Percentiles rank a stretch among this genome's conserved stretches.
Evolutionary conservation across 2,888 invertebrate genomes (phyloP).

Genomic region (Chymomyza caudatula): DNA sequence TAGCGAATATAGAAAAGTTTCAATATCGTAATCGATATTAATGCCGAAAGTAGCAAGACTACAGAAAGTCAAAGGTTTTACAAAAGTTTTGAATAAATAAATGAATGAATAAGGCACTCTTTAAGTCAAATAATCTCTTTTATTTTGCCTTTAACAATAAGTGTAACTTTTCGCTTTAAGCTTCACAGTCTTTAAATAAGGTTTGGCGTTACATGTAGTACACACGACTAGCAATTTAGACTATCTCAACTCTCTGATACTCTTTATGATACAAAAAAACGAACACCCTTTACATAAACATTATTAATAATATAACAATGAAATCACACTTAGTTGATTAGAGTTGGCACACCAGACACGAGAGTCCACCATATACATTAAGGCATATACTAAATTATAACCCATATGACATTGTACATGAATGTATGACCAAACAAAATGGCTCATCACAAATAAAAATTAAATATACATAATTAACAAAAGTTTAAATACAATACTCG

Average conservation of each 20-base stretch:
- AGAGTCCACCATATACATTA: not conserved
- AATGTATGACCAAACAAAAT: not conserved
- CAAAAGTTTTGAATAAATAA: too few relatives aligned
- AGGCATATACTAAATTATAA: not conserved
- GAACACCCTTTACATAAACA: not conserved
- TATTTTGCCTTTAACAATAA: too few relatives aligned
- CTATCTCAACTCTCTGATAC: not conserved
- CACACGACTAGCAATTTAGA: not conserved
- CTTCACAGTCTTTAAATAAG: too few relatives aligned
- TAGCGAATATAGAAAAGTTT: too few relatives aligned
- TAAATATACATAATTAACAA: slow-evolving; percentile 19
- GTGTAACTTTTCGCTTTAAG: too few relatives aligned
- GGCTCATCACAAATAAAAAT: too few relatives aligned
- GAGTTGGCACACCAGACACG: not conserved
- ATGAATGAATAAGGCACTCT: too few relatives aligned
- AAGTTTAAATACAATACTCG: slow-evolving; percentile 31
- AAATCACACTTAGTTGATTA: not conserved
- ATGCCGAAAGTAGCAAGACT: too few relatives aligned
- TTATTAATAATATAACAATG: not conserved
- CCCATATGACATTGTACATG: not conserved
- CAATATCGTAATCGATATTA: too few relatives aligned
- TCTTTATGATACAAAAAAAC: not conserved
- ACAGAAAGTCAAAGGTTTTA: too few relatives aligned
- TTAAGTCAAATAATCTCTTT: too few relatives aligned
- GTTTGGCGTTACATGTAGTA: too few relatives aligned